phyloP scores from a whole-genome alignment of 1,140 invertebrate genomes.

The Cydia fagiglandana region DNA sequence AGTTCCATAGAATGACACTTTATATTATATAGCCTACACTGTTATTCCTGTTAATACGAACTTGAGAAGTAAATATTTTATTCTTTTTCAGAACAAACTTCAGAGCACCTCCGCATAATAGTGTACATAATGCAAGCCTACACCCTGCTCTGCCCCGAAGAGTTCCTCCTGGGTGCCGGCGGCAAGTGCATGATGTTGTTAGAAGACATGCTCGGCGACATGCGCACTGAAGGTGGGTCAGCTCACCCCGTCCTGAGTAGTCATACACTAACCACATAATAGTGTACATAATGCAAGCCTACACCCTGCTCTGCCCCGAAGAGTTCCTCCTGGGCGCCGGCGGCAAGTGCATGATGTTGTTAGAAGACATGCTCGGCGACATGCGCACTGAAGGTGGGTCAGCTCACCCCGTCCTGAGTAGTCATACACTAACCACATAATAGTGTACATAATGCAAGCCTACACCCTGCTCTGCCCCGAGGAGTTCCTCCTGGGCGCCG shows the following conservation, averaged over 20 bases:
- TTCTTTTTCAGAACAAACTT: constrained; percentile 84
- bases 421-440: too few relatives aligned
- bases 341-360: constrained; percentile 81
- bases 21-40: too few relatives aligned
- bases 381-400: constrained; percentile 84
- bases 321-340: too few relatives aligned
- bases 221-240: constrained; percentile 83
- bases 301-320: constrained; percentile 38
- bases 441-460: too few relatives aligned
- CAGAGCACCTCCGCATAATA: constrained; percentile 88
- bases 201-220: constrained; percentile 86
- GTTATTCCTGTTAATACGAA: too few relatives aligned
- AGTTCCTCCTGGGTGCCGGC: constrained; percentile 88
- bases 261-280: too few relatives aligned
- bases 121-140: constrained; percentile 91
- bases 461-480: constrained; percentile 38
- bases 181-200: constrained; percentile 83
- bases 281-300: too few relatives aligned
- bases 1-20: too few relatives aligned
- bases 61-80: constrained; percentile 11
- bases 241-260: too few relatives aligned
- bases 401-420: too few relatives aligned
- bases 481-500: too few relatives aligned
- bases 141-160: constrained; percentile 88
- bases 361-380: constrained; percentile 87